Percentiles rank a stretch among this genome's conserved stretches.
Evolutionary conservation across 2,113 vertebrate species (phyloP).

Genomic region (Jacana jacana): DNA sequence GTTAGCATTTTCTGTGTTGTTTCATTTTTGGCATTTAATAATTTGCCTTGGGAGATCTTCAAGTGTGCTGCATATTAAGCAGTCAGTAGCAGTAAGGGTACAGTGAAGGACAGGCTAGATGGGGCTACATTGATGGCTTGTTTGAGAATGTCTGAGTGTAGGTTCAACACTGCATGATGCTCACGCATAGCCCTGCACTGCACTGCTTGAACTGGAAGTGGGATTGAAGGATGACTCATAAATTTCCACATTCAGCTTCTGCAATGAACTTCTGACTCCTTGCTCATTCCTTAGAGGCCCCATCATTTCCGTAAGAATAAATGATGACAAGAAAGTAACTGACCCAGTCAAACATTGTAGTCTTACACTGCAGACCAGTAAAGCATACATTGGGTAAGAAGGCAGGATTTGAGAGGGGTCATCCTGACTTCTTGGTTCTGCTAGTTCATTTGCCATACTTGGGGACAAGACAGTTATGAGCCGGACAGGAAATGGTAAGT

Average conservation of each 20-base stretch:
- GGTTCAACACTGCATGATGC: not conserved
- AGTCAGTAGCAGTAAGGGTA: not conserved
- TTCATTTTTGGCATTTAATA: not conserved
- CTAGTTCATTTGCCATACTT: not conserved
- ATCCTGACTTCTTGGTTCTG: not conserved
- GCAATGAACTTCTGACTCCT: not conserved
- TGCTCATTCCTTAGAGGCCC: not conserved
- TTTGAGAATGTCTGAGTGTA: not conserved
- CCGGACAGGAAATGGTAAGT: not conserved
- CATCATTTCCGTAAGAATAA: not conserved
- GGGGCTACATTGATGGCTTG: not conserved
- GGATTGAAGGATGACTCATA: not conserved
- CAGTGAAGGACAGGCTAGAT: not conserved
- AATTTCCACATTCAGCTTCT: not conserved
- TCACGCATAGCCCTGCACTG: not conserved
- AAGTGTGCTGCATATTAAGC: not conserved
- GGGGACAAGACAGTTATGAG: not conserved
- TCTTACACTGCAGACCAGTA: not conserved
- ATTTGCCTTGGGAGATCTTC: not conserved
- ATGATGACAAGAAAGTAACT: not conserved
- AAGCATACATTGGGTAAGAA: not conserved
- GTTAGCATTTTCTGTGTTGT: not conserved
- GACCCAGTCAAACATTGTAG: not conserved
- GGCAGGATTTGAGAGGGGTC: not conserved
- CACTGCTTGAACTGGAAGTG: not conserved